Base-by-base conservation (phyloP, 1,140 invertebrate species). In the Drosophila nasuta region DNA sequence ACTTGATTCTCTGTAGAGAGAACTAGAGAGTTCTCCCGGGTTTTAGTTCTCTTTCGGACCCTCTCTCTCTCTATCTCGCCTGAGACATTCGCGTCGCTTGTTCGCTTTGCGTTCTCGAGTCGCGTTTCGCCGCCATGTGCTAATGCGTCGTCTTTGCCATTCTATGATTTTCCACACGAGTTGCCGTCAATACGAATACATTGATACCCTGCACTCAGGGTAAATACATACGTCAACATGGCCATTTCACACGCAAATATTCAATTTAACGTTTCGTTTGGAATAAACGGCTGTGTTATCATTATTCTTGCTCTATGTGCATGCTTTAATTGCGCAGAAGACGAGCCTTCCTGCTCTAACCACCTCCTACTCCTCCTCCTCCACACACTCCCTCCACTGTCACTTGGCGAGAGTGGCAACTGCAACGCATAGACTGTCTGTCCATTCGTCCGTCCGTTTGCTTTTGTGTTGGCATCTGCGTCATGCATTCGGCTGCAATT, bases 401-500 rank as follows among this genome's bases (percentile, higher is more conserved):
- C 13, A 13, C 13, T 13, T 13, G 13, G 13, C 13, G 13, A 13
- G 13, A 13, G 13, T 13, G 17, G 33, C 48, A 46, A 43, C 68
- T 65, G 68, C 62, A 57, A 59, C 66, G 58, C 30, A 64, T 63
- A 48, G 69, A 20, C 54, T 10, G 33, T 54, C 17, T 43, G 57
- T 38, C 41, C 46, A 10, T 5, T 30, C 8, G 30, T 30, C 30
- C 6, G 30, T 57, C 33, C 28, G 33, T 54, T 8, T 68, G 20
- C 54, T 69, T 71, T 79, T 65, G 66, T 71, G 58, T 64, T 75
- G 67, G 71, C 79, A 86, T 87, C 82, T 86, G 82, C 82, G 82
- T 86, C 82, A 87, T 87, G 82, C 82, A 87, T 79, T 76, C 66
- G 46, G 59, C 38, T 86, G 82, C 82, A 86, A 45, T 75, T 74